phyloP scores from a whole-genome alignment of 1,140 invertebrate genomes.

The Neuroterus valhalla region DNA sequence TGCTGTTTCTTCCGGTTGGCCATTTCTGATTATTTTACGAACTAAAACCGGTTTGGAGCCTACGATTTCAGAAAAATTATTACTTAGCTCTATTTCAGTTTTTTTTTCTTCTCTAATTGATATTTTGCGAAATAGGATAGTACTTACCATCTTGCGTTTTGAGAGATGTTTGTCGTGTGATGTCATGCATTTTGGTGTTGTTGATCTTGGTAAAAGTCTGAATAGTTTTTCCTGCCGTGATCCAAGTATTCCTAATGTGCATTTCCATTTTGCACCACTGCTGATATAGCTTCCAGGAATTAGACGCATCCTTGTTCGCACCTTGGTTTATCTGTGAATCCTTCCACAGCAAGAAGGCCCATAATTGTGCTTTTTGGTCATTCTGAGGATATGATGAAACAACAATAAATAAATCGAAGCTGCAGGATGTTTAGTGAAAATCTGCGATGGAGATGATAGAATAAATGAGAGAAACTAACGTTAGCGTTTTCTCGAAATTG shows the following conservation, averaged over 20 bases:
- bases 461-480: conserved; percentile 54
- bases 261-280: conserved; percentile 87
- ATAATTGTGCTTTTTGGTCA: conserved; percentile 87
- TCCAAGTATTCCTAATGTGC: conserved; percentile 83
- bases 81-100: background rate
- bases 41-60: conserved; percentile 65
- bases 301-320: conserved; percentile 72
- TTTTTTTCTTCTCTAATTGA: conserved; percentile 12
- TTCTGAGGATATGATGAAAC: conserved; percentile 72
- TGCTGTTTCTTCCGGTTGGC: conserved; percentile 65
- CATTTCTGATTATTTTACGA: conserved; percentile 71
- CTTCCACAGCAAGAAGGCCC: conserved; percentile 90
- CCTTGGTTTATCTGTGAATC: conserved; percentile 79
- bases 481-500: conserved; percentile 70
- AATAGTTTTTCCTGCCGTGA: conserved; percentile 84
- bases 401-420: conserved; percentile 27
- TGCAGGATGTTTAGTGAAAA: conserved; percentile 21
- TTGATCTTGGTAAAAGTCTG: conserved; percentile 80
- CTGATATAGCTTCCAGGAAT: conserved; percentile 87
- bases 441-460: too few relatives aligned
- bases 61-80: conserved; percentile 35
- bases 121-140: conserved; percentile 15
- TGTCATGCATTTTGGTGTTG: conserved; percentile 73
- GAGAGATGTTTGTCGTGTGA: conserved; percentile 55
- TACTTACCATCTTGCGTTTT: conserved; percentile 56